Evolutionary conservation across 2,797 vertebrate genomes (phyloP).

Genomic region (Anguilla pacifica): DNA sequence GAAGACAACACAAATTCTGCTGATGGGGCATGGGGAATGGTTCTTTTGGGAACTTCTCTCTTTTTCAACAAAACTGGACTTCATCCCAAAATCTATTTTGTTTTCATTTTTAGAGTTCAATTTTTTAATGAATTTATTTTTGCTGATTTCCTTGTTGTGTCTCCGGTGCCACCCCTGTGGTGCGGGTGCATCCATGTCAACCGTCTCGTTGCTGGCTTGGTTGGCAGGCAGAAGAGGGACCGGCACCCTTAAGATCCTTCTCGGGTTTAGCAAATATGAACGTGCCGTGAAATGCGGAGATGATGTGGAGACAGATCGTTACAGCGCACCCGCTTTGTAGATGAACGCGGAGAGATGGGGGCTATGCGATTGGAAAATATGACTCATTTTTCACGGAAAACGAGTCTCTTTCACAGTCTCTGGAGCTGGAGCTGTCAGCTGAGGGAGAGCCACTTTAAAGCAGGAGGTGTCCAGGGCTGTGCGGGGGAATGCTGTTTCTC

Average conservation of each 20-base stretch:
- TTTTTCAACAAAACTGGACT: too few relatives aligned
- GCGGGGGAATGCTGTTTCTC: conserved; percentile 50
- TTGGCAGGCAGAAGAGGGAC: not conserved
- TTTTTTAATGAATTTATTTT: not conserved
- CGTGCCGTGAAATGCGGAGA: not conserved
- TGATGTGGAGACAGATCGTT: not conserved
- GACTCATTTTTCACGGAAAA: not conserved
- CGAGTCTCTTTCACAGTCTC: conserved; percentile 10
- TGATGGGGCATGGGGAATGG: too few relatives aligned
- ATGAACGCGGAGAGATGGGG: not conserved
- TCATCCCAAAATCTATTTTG: too few relatives aligned
- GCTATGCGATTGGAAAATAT: not conserved
- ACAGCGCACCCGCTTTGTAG: not conserved
- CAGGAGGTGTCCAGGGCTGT: conserved; percentile 41
- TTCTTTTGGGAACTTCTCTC: too few relatives aligned
- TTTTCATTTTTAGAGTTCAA: too few relatives aligned
- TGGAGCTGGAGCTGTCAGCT: conserved; percentile 35
- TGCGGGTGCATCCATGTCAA: not conserved
- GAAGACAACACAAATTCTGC: too few relatives aligned
- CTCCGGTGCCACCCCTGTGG: not conserved
- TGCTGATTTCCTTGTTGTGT: not conserved
- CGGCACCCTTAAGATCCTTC: not conserved
- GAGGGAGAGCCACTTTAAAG: conserved; percentile 43
- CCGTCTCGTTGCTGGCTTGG: not conserved
- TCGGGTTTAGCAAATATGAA: not conserved